Conservation (phyloP, 2,113 vertebrate species). For the Propithecus coquereli region DNA sequence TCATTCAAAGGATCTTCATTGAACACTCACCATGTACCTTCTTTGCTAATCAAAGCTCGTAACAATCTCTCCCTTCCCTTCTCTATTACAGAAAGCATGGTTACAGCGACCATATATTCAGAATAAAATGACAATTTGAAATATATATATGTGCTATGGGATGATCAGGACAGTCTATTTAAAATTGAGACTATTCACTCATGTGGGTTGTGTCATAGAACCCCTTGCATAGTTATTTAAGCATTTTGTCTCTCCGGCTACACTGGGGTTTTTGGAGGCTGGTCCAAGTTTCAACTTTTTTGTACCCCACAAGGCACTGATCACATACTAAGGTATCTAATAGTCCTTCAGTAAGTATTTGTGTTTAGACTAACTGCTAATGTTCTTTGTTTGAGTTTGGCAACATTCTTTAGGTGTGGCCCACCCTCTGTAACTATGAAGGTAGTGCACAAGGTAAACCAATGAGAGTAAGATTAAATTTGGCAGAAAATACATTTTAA, state of each 20-base stretch:
- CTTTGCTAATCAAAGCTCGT: background rate
- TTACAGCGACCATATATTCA: background rate
- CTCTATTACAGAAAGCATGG: background rate
- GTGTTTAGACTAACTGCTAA: slow-evolving; percentile 47
- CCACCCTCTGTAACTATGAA: slow-evolving; percentile 31
- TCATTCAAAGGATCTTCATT: background rate
- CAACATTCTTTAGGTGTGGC: slow-evolving; percentile 45
- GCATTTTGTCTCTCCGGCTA: background rate
- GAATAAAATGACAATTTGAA: background rate
- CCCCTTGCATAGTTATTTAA: background rate
- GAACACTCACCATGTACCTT: background rate
- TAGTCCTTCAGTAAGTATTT: slow-evolving; percentile 28
- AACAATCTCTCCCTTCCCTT: background rate
- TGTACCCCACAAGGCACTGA: background rate
- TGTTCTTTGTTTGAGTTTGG: slow-evolving; percentile 43
- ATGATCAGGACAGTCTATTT: background rate
- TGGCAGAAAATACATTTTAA: slow-evolving; percentile 67
- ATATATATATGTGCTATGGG: background rate
- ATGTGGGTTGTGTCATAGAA: background rate
- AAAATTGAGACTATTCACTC: background rate
- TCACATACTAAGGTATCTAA: slow-evolving; percentile 36
- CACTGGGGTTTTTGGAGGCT: background rate
- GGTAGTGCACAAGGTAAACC: slow-evolving; percentile 42
- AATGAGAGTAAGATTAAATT: slow-evolving; percentile 67
- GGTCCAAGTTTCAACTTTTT: slow-evolving; percentile 38